Base-by-base conservation (phyloP, 2,113 vertebrate genomes). In the Carassius auratus region DNA sequence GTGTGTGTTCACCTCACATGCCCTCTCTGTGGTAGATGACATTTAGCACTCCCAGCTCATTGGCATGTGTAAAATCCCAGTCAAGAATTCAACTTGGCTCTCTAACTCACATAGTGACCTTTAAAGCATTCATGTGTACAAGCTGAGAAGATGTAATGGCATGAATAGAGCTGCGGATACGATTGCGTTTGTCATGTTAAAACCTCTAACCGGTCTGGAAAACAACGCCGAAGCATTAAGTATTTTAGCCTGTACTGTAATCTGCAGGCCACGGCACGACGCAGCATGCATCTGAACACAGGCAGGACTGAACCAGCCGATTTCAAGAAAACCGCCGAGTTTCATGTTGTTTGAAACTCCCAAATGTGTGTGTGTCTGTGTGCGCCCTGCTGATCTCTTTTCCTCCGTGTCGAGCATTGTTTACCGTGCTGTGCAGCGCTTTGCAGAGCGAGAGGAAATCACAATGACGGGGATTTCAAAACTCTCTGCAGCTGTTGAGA, bases 391-490 rank as follows among this genome's bases (percentile, higher is more conserved):
- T 62, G 36, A 79, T 62, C 21, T 79, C 79, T 68, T 68, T 21
- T 80, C 61, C 23, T 59, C 52, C 23, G 2, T 71, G 80, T 55
- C 85, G 88, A 89, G 84, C 73, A 85, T 77, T 89, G 87, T 90
- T 84, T 92, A 91, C 87, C 88, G 89, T 90, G 86, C 82, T 89
- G 76, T 89, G 91, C 91, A 91, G 90, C 89, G 3, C 59, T 26
- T 78, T 85, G 66, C 62, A 79, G 76, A 92, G 89, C 91, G 92
- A 93, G 94, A 94, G 94, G 94, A 94, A 95, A 92, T 95, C 94
- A 94, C 92, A 93, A 94, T 88, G 92, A 91, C 89, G 92, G 92
- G 92, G 91, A 92, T 94, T 94, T 94, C 92, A 93, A 92, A 94
- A 93, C 90, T 90, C 86, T 91, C 90, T 91, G 93, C 93, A 94